Evolutionary conservation across 2,888 invertebrate species (phyloP), one percentile per base, ranked within the genome.

Genomic region (Leucoma salicis): DNA sequence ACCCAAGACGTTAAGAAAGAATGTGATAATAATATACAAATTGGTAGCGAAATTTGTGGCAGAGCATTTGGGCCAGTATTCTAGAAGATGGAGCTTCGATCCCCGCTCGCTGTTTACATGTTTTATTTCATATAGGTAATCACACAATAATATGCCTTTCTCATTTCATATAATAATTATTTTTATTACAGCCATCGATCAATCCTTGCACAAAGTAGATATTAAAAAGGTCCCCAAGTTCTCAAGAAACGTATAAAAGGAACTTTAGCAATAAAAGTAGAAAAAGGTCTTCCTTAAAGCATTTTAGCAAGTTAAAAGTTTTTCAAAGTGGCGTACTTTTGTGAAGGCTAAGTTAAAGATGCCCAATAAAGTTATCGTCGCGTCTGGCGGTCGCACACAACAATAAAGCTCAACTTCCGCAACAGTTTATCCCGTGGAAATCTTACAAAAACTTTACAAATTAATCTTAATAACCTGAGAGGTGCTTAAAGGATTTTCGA

Each of bases 191-290:
- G 21, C 6, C n/a, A n/a, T n/a, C 1, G 21, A 21, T 21, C 8
- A 21, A 21, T 21, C 5, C 27, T 44, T 31, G 42, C 46, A 46
- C 45, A 54, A 55, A 57, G 55, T 52, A 60, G 60, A 48, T 50
- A 65, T 66, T 60, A 70, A 72, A 70, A 74, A 31, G 63, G 70
- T 67, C 71, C 66, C 70, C 58, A 73, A 74, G 63, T 78, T 74
- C 70, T 65, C 69, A 69, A 74, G 72, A 74, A 82, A 82, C 82
- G 81, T 82, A 82, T 82, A 78, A 72, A 73, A 70, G 71, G 86
- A 31, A 85, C 77, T 86, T 87, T 78, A 55, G 75, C 79, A 86
- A 87, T 87, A 85, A 86, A 84, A 82, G 61, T 74, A 66, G 72
- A 75, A 81, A 79, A 78, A 78, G 78, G 72, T 71, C 76, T 79